These are phyloP conservation scores for Drosophila erecta DNA, from an alignment of 1,140 invertebrate species.

Conservation along the genomic window DNA sequence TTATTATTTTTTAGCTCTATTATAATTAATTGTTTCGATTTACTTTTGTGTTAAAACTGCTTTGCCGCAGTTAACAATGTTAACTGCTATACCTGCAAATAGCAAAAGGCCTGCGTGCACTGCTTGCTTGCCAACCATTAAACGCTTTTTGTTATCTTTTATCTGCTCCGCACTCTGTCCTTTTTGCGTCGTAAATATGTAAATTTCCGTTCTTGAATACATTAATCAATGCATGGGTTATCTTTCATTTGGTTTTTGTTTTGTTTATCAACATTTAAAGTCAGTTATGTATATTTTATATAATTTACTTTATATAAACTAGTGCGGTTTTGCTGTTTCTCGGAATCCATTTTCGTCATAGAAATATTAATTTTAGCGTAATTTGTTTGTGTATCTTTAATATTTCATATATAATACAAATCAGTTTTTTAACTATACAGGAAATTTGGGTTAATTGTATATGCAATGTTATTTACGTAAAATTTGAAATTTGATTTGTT, in stretches of 20 bases:
- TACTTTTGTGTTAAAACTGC: constrained; percentile 73
- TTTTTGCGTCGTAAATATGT: constrained; percentile 56
- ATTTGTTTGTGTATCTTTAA: constrained; percentile 46
- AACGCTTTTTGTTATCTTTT: constrained; percentile 18
- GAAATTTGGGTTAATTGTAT: constrained; percentile 69
- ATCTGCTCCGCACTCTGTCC: constrained; percentile 26
- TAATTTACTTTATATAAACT: constrained; percentile 64
- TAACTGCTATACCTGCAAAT: constrained; percentile 76
- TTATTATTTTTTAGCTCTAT: constrained; percentile 29
- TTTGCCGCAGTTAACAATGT: constrained; percentile 74
- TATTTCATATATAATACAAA: constrained; percentile 77
- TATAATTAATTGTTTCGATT: constrained; percentile 53
- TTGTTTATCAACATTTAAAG: constrained; percentile 73
- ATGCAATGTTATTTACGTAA: constrained; percentile 51
- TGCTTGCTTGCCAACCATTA: constrained; percentile 46
- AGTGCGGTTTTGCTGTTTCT: constrained; percentile 51
- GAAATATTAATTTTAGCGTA: constrained; percentile 31
- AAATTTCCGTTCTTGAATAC: constrained; percentile 49
- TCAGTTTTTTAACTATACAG: constrained; percentile 76
- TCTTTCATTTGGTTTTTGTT: constrained; percentile 12
- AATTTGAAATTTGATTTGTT: constrained; percentile 61
- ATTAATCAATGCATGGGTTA: constrained; percentile 61
- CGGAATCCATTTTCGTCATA: constrained; percentile 29
- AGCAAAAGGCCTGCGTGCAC: constrained; percentile 68
- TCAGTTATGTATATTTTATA: constrained; percentile 73